These are phyloP conservation scores for Epicauta chinensis DNA, from an alignment of 1,140 invertebrate genomes.

Conservation along the genomic window DNA sequence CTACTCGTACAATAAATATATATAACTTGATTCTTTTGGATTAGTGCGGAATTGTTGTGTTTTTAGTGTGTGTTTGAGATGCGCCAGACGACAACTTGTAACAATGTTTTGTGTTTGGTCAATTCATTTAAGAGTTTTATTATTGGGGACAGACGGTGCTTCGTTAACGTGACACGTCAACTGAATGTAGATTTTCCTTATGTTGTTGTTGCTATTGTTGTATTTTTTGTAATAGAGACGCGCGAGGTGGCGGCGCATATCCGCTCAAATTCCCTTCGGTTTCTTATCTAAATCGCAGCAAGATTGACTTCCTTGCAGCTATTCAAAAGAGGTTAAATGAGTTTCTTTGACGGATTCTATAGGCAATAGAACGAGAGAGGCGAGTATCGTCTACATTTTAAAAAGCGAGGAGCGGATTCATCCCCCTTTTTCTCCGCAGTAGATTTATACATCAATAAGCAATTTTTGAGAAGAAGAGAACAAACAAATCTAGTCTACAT, in stretches of 20 bases:
- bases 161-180: not conserved
- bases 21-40: too few relatives aligned
- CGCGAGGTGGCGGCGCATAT: conserved; percentile 19
- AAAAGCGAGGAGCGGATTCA: too few relatives aligned
- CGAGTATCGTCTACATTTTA: conserved; percentile 20
- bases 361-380: conserved; percentile 17
- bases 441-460: too few relatives aligned
- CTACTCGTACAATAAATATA: too few relatives aligned
- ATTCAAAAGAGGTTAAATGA: conserved; percentile 27
- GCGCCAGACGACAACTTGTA: conserved; percentile 26
- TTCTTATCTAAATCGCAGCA: conserved; percentile 24
- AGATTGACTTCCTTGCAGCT: conserved; percentile 26
- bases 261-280: conserved; percentile 23
- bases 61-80: conserved; percentile 13
- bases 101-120: conserved; percentile 35
- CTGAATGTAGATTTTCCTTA: too few relatives aligned
- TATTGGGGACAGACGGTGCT: conserved; percentile 18
- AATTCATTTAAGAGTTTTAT: conserved; percentile 33
- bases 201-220: not conserved
- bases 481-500: too few relatives aligned
- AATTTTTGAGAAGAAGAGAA: too few relatives aligned
- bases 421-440: too few relatives aligned
- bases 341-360: conserved; percentile 20
- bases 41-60: too few relatives aligned
- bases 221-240: conserved; percentile 7